These are phyloP conservation scores for Flexamia atlantica DNA, from an alignment of 2,888 invertebrate genomes.

Conservation along the genomic window DNA sequence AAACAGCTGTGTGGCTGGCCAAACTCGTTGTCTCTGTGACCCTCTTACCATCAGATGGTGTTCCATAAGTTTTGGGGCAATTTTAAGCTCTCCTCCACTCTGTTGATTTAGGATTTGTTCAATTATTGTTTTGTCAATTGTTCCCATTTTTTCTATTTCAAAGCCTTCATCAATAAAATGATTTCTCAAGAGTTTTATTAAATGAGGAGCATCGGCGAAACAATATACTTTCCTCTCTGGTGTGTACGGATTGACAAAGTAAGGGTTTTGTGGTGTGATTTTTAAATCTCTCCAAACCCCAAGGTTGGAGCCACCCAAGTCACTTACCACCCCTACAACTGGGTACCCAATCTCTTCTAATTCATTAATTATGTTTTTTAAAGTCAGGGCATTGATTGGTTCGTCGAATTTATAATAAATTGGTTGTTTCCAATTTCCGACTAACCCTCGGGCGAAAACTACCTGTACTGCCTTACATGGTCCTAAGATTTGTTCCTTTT, in stretches of 20 bases:
- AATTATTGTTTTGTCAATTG: neutral
- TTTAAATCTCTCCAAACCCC: neutral
- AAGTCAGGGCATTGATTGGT: neutral
- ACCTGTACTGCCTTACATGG: neutral
- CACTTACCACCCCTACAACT: too few species aligned
- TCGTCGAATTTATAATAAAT: too few species aligned
- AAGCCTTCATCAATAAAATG: conserved; percentile 6
- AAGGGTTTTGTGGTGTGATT: neutral
- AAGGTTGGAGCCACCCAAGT: neutral
- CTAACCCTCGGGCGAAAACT: neutral
- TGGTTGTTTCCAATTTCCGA: too few species aligned
- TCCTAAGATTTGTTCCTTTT: too few species aligned
- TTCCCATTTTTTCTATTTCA: neutral
- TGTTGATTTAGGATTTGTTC: neutral
- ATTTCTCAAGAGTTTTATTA: neutral
- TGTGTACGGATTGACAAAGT: neutral
- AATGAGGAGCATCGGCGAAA: neutral
- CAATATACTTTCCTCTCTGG: neutral
- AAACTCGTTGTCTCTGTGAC: neutral
- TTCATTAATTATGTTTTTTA: neutral
- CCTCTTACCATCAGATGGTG: neutral
- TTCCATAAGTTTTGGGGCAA: neutral
- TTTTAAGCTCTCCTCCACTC: neutral
- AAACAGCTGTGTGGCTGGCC: neutral
- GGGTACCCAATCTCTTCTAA: neutral